These are phyloP conservation scores for Cervus canadensis DNA, from an alignment of 2,113 vertebrate species.

Conservation along the genomic window DNA sequence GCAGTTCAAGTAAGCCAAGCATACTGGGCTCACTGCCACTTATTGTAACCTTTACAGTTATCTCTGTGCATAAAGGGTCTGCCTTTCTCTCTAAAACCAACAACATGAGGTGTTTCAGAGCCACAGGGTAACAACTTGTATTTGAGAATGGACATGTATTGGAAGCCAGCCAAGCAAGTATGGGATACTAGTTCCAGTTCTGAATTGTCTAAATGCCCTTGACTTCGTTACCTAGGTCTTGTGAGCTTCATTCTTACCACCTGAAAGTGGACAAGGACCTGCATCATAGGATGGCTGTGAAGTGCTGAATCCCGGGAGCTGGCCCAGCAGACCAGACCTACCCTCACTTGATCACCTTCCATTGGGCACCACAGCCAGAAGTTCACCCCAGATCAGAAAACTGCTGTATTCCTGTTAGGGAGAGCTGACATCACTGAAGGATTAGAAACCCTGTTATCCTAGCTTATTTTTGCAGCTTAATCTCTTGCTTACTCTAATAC, in stretches of 20 bases:
- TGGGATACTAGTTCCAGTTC: not conserved
- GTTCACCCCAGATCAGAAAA: not conserved
- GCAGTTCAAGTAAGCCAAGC: not conserved
- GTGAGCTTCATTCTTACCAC: not conserved
- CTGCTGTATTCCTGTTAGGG: not conserved
- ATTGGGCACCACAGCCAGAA: too few relatives aligned
- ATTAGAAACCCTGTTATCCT: not conserved
- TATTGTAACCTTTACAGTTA: not conserved
- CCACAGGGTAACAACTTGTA: not conserved
- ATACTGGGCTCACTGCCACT: not conserved
- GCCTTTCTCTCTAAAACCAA: not conserved
- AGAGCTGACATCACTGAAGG: not conserved
- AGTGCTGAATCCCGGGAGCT: not conserved
- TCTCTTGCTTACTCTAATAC: not conserved
- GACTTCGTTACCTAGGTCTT: not conserved
- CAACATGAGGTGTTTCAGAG: not conserved
- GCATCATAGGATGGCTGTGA: not conserved
- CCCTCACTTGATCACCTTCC: not conserved
- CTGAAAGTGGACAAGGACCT: not conserved
- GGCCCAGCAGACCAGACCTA: not conserved
- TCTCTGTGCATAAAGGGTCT: not conserved
- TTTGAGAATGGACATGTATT: not conserved
- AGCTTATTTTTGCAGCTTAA: not conserved
- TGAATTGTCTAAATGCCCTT: not conserved
- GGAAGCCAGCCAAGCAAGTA: not conserved